phyloP scores from a whole-genome alignment of 2,113 vertebrate species.

The Gadus chalcogrammus region DNA sequence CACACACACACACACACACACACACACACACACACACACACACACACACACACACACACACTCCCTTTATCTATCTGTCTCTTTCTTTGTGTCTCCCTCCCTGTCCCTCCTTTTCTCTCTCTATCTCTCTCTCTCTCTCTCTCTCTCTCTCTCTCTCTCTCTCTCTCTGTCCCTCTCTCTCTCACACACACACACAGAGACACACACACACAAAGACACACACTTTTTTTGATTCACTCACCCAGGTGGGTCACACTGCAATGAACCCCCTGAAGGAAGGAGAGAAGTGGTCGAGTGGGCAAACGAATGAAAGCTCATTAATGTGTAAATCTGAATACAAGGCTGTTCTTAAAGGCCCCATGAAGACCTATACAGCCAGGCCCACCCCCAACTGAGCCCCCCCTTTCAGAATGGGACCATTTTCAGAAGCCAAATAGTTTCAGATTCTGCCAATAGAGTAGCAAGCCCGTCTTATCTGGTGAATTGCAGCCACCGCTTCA shows the following conservation, averaged over 20 bases:
- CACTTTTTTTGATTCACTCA: too few relatives aligned
- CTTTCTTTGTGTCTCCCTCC: too few relatives aligned
- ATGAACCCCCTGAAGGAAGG: neutral
- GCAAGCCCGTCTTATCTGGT: constrained; percentile 48
- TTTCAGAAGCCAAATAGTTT: constrained; percentile 65
- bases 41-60: too few relatives aligned
- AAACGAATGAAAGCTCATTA: constrained; percentile 67
- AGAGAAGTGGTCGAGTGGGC: constrained; percentile 51
- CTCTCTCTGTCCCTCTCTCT: too few relatives aligned
- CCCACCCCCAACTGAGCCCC: constrained; percentile 41
- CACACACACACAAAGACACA: too few relatives aligned
- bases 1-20: too few relatives aligned
- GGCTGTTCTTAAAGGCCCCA: constrained; percentile 59
- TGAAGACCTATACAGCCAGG: constrained; percentile 55
- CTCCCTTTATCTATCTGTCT: too few relatives aligned
- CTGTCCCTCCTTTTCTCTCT: too few relatives aligned
- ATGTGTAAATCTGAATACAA: constrained; percentile 70
- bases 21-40: too few relatives aligned
- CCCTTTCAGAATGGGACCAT: constrained; percentile 51
- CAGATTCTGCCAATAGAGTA: constrained; percentile 42
- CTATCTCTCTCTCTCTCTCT: too few relatives aligned
- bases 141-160: too few relatives aligned
- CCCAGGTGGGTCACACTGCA: neutral
- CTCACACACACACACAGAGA: too few relatives aligned
- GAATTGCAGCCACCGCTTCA: constrained; percentile 44